Evolutionary conservation across 2,888 invertebrate genomes (phyloP), one percentile per base, ranked within the genome.

Genomic region (Chironomus riparius): DNA sequence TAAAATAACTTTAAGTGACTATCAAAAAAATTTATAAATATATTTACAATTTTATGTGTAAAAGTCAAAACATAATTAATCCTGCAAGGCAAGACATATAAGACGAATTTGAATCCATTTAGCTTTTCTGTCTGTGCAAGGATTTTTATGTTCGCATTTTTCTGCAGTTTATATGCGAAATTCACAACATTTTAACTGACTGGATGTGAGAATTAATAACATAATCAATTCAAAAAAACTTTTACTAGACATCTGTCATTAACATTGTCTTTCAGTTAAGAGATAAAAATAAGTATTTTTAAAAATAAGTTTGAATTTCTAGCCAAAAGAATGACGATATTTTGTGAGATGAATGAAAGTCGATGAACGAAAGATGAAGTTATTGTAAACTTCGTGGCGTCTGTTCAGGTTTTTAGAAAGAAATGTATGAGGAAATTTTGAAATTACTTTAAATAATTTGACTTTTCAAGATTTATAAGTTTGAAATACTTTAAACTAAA

Each of bases 11-110:
- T n/a, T 38, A 15, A 6, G 12, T 38, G 10, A 28, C 68, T 68
- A 28, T 6, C 2, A 68, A n/a, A 15, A 18, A 28, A 47, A 69
- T 15, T 38, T 38, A 28, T 24, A 69, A 69, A 69, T 69, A 69
- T 5, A 70, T 65, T 65, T 38, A 38, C 38, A 38, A 10, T 10
- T 38, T 38, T 38, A 38, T 38, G 38, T 7, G 5, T 68, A 24
- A 70, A 70, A n/a, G 48, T 70, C 70, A 70, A 70, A 70, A 70
- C 70, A 70, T 70, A 70, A 70, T 70, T 70, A 70, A 70, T 70
- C 13, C 70, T 47, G 18, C n/a, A 56, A 56, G 56, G 56, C 56
- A 56, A n/a, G 56, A 56, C 56, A 56, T 56, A 18, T 56, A 56
- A 56, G 56, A 3, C 18, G 56, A 56, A 50, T 38, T 38, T 38